Percentiles rank a stretch among this genome's conserved stretches.
phyloP scores from a whole-genome alignment of 37 sponge, comb jelly and placozoan genomes.

The Halisarca cf. caerulea region DNA sequence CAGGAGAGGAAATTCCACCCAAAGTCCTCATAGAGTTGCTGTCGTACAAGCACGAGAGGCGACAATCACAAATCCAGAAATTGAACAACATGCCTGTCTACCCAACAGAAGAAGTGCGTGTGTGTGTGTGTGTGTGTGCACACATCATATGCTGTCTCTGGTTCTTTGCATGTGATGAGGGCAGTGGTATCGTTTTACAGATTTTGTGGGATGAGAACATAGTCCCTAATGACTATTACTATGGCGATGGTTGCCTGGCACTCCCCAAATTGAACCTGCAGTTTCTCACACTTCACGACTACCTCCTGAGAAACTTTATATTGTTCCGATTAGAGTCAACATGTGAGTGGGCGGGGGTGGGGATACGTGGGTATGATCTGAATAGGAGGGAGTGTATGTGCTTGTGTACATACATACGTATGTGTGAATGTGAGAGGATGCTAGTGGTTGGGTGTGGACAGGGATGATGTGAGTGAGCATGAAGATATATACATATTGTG shows the following conservation, averaged over 20 bases:
- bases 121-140: no score
- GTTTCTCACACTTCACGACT: constrained; percentile 98
- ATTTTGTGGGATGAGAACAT: constrained; percentile 93
- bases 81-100: constrained; percentile 93
- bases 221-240: constrained; percentile 92
- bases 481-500: neutral
- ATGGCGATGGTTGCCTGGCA: constrained; percentile 89
- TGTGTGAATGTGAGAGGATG: neutral
- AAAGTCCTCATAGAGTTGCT: constrained; percentile 68
- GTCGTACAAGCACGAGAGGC: constrained; percentile 80
- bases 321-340: constrained; percentile 96
- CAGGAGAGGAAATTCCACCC: neutral
- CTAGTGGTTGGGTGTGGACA: neutral
- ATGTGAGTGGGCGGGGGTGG: constrained; percentile 47
- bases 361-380: neutral
- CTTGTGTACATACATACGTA: neutral
- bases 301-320: constrained; percentile 89
- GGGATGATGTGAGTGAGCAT: neutral
- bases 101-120: constrained; percentile 88
- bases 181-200: constrained; percentile 45
- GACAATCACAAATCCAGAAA: constrained; percentile 85
- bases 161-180: no score
- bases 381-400: no score
- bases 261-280: constrained; percentile 99
- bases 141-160: no score